A percentile compares a stretch with the other conserved stretches of the same genome.
Evolutionary conservation across 2,797 vertebrate species (phyloP).

Genomic region (Distichodus sexfasciatus): DNA sequence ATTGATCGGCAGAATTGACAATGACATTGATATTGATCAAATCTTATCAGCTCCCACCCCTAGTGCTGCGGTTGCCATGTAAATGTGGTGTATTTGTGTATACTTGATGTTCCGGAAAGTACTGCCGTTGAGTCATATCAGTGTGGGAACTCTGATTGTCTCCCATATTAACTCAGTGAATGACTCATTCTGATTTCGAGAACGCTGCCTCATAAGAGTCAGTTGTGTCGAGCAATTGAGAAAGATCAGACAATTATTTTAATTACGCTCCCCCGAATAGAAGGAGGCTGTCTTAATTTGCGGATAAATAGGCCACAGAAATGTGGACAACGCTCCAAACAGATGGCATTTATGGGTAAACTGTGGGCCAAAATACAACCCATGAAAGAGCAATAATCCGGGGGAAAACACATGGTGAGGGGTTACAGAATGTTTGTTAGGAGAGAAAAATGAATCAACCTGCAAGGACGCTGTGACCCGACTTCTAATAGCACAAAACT

Average conservation of each 20-base stretch:
- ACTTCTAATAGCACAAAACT: too few species aligned
- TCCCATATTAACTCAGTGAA: conserved; percentile 10
- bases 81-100: conserved; percentile 14
- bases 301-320: neutral
- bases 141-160: neutral
- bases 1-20: too few species aligned
- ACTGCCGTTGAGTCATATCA: neutral
- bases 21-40: too few species aligned
- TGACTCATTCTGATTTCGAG: conserved; percentile 3
- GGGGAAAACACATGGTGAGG: too few species aligned
- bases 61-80: conserved; percentile 25
- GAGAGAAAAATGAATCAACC: too few species aligned
- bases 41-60: conserved; percentile 21
- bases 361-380: neutral
- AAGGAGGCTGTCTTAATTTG: conserved; percentile 1
- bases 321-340: neutral
- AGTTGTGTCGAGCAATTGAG: conserved; percentile 20
- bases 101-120: neutral
- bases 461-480: too few species aligned
- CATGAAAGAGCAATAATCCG: too few species aligned
- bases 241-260: conserved; percentile 25
- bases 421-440: too few species aligned
- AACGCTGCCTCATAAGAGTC: conserved; percentile 12
- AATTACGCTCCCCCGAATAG: conserved; percentile 19
- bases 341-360: neutral